These are phyloP conservation scores for Papilio glaucus DNA, from an alignment of 1,140 invertebrate genomes.

Conservation along the genomic window DNA sequence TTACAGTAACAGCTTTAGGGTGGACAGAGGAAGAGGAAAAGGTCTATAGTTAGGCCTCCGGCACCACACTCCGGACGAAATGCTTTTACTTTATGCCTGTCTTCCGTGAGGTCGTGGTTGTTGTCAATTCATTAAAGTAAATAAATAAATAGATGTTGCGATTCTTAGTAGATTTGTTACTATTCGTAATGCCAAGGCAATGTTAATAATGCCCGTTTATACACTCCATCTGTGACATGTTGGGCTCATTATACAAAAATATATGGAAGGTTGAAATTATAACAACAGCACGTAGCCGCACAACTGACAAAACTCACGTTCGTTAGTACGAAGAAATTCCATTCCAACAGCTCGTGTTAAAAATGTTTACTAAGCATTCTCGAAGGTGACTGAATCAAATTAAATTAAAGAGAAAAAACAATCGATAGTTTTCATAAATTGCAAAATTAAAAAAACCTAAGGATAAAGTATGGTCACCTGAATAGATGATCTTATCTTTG, in stretches of 20 bases:
- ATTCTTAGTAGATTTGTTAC: not conserved
- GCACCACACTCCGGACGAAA: too few relatives aligned
- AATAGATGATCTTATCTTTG: too few relatives aligned
- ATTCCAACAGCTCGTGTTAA: slow-evolving; percentile 1
- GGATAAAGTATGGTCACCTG: too few relatives aligned
- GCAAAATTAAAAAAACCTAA: too few relatives aligned
- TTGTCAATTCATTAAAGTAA: too few relatives aligned
- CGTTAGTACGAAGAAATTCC: slow-evolving; percentile 6
- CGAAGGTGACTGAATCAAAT: not conserved
- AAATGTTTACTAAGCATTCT: not conserved
- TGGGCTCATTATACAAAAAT: not conserved
- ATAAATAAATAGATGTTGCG: too few relatives aligned
- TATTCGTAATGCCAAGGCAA: not conserved
- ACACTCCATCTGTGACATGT: not conserved
- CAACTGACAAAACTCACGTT: not conserved
- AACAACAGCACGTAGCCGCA: not conserved
- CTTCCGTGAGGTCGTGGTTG: too few relatives aligned
- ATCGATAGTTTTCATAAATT: too few relatives aligned
- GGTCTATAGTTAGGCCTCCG: too few relatives aligned
- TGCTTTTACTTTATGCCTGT: too few relatives aligned
- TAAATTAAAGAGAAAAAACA: not conserved
- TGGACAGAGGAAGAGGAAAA: too few relatives aligned
- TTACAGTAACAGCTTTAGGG: too few relatives aligned
- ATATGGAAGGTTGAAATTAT: not conserved
- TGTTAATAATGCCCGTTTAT: not conserved